Evolutionary conservation across 2,113 vertebrate species (phyloP), one percentile per base, ranked within the genome.

Genomic region (Ceyx cyanopectus): DNA sequence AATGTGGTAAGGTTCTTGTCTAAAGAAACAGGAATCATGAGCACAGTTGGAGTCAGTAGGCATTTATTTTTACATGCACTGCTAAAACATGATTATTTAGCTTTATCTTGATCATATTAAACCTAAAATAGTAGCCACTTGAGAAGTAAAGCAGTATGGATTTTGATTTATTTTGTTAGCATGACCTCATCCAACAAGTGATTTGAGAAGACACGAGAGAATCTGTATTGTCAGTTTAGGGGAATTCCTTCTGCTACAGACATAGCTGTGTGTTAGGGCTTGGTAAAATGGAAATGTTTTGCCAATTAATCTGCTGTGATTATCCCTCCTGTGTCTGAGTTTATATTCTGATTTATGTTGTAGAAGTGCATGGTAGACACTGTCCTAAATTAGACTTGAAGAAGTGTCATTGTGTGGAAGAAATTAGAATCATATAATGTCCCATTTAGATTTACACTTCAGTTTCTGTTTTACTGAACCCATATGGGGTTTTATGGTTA

Each of bases 1-100:
- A 89, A 99, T 99, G 97, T 99, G 99, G 99, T 99, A 97, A 82
- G 97, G 75, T 57, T 89, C 75, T 60, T 30, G 6, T 48, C 86
- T 68, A 58, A 91, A 82, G 53, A 68, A 57, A 94, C 88, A 88
- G 4, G 0, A 26, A 32, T 75, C 78, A 74, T 69, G 8, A 12
- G 72, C 62, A 12, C 60, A 45, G 14, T 21, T 92, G 22, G 16
- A 53, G 45, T 75, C 37, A 53, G 53, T 63, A 66, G 30, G 30
- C 30, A 6, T n/a, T 48, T 78, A 29, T 5, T 70, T 83, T 78
- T 58, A 54, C 12, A 4, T 57, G 30, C 12, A 54, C 81, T 94
- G 66, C 23, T 79, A 62, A n/a, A 26, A 61, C 72, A 46, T 12
- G 48, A 56, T 70, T 78, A 43, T 16, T 81, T 70, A 46, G 9